These are phyloP conservation scores for Bacillus rossius DNA, from an alignment of 1,140 invertebrate species.

Conservation along the genomic window DNA sequence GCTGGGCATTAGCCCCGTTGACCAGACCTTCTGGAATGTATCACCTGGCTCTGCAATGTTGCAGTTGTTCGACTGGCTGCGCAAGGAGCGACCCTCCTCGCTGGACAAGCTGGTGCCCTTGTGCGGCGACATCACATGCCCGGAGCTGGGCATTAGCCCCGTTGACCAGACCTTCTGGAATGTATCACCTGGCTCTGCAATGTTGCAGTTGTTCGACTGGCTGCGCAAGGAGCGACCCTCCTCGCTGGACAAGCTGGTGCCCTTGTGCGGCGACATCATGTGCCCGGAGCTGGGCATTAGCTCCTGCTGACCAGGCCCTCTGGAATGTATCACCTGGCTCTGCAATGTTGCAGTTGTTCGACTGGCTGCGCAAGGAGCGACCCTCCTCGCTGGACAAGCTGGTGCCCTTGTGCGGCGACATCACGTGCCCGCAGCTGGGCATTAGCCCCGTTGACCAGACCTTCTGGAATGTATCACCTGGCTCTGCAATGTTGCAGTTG, in stretches of 20 bases:
- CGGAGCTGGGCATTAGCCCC: slow-evolving; percentile 78
- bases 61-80: slow-evolving; percentile 42
- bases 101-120: slow-evolving; percentile 82
- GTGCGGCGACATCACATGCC: slow-evolving; percentile 84
- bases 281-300: slow-evolving; percentile 83
- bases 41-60: too few species aligned
- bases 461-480: too few species aligned
- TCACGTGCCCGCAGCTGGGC: slow-evolving; percentile 82
- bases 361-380: slow-evolving; percentile 32
- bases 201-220: slow-evolving; percentile 40
- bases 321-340: too few species aligned
- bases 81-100: slow-evolving; percentile 27
- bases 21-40: too few species aligned
- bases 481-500: slow-evolving; percentile 36
- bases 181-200: too few species aligned
- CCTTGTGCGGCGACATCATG: slow-evolving; percentile 89
- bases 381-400: slow-evolving; percentile 62
- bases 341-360: slow-evolving; percentile 41
- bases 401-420: slow-evolving; percentile 84
- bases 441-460: slow-evolving; percentile 69
- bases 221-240: slow-evolving; percentile 29
- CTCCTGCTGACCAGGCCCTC: slow-evolving; percentile 59
- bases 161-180: slow-evolving; percentile 66
- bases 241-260: slow-evolving; percentile 70
- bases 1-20: slow-evolving; percentile 76